These are phyloP conservation scores for Heliothis virescens DNA, from an alignment of 1,140 invertebrate species.

Conservation along the genomic window DNA sequence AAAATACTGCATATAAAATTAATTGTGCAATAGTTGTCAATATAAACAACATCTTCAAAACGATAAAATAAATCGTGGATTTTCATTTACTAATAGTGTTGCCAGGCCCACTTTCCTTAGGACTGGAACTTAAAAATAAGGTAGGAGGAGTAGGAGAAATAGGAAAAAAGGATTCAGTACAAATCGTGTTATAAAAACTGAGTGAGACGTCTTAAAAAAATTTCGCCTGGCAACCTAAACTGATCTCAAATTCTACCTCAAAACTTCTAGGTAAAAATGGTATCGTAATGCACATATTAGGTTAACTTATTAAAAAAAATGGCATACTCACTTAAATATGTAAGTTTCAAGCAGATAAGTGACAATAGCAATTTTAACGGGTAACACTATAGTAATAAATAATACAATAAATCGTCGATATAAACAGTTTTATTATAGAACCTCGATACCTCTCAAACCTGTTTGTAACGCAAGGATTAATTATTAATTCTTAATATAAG, in stretches of 20 bases:
- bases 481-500: constrained; percentile 1
- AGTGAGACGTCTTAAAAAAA: too few species aligned
- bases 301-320: background rate
- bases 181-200: too few species aligned
- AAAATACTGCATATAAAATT: too few species aligned
- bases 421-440: constrained; percentile 18
- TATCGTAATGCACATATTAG: background rate
- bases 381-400: background rate
- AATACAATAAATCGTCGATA: constrained; percentile 1
- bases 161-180: too few species aligned
- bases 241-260: constrained; percentile 33
- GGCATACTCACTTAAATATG: background rate
- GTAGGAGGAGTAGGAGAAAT: too few species aligned
- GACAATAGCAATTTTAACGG: constrained; percentile 20
- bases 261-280: background rate
- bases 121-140: too few species aligned
- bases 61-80: background rate
- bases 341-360: background rate
- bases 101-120: too few species aligned
- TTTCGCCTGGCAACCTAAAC: too few species aligned
- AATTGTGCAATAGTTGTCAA: too few species aligned
- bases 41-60: background rate
- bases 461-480: background rate
- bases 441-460: constrained; percentile 28
- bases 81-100: background rate